Percentiles rank a stretch among this genome's conserved stretches.
Conservation (phyloP, 1,140 invertebrate species). For the Drosophila tropicalis region DNA sequence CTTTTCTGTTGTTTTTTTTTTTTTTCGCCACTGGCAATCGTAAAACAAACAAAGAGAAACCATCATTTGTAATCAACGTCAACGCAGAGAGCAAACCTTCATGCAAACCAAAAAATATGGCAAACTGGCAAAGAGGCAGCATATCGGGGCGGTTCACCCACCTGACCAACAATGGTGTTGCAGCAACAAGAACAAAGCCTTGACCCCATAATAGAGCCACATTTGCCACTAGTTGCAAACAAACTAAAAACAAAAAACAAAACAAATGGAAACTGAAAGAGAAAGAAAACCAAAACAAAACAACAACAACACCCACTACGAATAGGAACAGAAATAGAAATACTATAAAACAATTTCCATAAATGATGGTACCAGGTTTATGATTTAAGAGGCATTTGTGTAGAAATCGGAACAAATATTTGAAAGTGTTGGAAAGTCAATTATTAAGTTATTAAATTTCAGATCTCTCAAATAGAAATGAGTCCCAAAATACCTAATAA, state of each 20-base stretch:
- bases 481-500: no score
- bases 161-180: slow-evolving; percentile 9
- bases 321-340: neutral
- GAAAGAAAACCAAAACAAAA: no score
- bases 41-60: slow-evolving; percentile 35
- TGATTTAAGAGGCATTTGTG: neutral
- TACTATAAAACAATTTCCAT: neutral
- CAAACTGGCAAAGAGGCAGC: slow-evolving; percentile 27
- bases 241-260: slow-evolving; percentile 2
- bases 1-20: no score
- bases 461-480: no score
- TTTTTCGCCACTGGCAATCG: slow-evolving; percentile 39
- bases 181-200: slow-evolving; percentile 28
- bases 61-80: slow-evolving; percentile 69
- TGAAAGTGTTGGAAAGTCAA: no score
- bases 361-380: neutral
- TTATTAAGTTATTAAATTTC: no score
- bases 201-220: slow-evolving; percentile 20
- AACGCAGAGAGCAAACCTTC: slow-evolving; percentile 33
- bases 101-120: slow-evolving; percentile 37
- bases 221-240: slow-evolving; percentile 20
- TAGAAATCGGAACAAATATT: no score
- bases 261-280: no score
- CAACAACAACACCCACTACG: neutral
- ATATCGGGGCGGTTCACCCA: neutral